Percentiles rank a stretch among this genome's conserved stretches.
phyloP scores from a whole-genome alignment of 2,113 vertebrate genomes.

The Pelusios castaneus region DNA sequence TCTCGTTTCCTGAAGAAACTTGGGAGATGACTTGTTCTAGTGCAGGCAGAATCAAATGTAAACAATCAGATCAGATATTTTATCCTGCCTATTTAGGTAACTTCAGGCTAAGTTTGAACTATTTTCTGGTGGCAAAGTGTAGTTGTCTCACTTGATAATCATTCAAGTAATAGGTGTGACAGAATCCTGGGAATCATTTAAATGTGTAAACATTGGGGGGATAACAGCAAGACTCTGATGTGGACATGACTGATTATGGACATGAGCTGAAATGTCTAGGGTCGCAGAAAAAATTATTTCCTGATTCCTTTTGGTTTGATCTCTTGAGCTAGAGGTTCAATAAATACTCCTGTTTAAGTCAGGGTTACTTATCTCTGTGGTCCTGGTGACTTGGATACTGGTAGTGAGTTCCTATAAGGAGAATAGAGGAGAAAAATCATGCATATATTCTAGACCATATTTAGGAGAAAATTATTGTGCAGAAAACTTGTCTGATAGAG shows the following conservation, averaged over 20 bases:
- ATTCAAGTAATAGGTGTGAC: neutral
- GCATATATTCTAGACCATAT: neutral
- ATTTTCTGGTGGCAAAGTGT: neutral
- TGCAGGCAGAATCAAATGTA: neutral
- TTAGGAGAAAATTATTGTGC: neutral
- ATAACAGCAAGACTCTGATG: neutral
- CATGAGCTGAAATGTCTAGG: neutral
- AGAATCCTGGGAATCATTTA: neutral
- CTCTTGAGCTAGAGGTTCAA: neutral
- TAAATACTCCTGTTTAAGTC: neutral
- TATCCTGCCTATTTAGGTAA: neutral
- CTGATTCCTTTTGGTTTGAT: neutral
- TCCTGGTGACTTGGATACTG: neutral
- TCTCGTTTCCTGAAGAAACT: neutral
- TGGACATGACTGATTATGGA: neutral
- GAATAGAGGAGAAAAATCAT: neutral
- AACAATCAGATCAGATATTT: neutral
- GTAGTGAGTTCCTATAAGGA: neutral
- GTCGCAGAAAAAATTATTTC: neutral
- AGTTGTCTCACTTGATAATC: neutral
- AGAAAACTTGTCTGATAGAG: neutral
- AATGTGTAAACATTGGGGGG: neutral
- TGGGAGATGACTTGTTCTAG: neutral
- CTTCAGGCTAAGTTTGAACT: neutral
- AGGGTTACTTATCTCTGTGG: neutral